phyloP scores from a whole-genome alignment of 2,797 vertebrate genomes.

The Erpetoichthys calabaricus region DNA sequence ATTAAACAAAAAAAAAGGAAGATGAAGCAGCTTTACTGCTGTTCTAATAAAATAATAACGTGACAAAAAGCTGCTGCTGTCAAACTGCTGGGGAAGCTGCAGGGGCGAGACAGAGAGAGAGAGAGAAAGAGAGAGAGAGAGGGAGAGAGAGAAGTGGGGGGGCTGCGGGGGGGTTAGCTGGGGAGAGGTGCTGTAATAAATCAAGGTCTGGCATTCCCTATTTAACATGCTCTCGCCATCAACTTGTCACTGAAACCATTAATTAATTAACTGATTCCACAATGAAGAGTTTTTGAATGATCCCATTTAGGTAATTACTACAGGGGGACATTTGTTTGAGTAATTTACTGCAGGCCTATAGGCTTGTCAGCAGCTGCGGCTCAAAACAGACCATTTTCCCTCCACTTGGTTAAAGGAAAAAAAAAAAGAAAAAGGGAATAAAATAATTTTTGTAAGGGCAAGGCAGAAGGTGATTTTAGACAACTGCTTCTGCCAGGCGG shows the following conservation, averaged over 20 bases:
- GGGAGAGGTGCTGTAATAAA: slow-evolving; percentile 60
- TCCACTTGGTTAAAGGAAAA: too few species aligned
- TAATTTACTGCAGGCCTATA: slow-evolving; percentile 70
- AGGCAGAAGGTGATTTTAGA: too few species aligned
- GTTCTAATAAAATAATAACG: too few species aligned
- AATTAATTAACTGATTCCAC: slow-evolving; percentile 98
- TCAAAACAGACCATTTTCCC: slow-evolving; percentile 19
- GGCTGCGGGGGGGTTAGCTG: slow-evolving; percentile 36
- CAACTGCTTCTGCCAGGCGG: too few species aligned
- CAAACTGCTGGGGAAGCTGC: too few species aligned
- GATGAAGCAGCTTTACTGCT: too few species aligned
- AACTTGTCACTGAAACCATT: slow-evolving; percentile 97
- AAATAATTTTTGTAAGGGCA: too few species aligned
- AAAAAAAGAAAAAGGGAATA: too few species aligned
- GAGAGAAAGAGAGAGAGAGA: slow-evolving; percentile 8
- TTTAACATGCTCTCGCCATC: slow-evolving; percentile 90
- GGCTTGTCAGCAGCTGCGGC: slow-evolving; percentile 45
- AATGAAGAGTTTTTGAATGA: slow-evolving; percentile 97
- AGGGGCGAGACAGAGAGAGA: slow-evolving; percentile 18
- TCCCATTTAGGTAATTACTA: slow-evolving; percentile 95
- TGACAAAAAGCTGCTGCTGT: too few species aligned
- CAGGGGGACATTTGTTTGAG: slow-evolving; percentile 80
- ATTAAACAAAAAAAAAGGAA: too few species aligned
- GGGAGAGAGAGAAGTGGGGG: slow-evolving; percentile 38
- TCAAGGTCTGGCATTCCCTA: slow-evolving; percentile 82